Evolutionary conservation across 2,888 invertebrate genomes (phyloP).

Genomic region (Rotaria macrura): DNA sequence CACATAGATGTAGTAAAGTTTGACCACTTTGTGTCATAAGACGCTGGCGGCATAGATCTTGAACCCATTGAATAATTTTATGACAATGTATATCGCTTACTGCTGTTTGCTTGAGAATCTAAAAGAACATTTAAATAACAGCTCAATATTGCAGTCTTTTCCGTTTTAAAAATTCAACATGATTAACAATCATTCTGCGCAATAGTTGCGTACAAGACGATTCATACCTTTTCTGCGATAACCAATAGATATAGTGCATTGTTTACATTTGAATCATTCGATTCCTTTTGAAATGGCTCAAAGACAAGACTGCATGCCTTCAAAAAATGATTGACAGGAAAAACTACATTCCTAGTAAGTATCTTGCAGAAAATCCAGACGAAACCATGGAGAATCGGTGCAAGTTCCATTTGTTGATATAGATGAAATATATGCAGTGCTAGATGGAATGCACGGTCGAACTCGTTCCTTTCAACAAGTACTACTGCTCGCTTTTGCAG

Average conservation of each 20-base stretch:
- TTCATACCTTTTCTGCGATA: neutral
- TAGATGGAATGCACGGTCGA: neutral
- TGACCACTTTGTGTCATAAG: neutral
- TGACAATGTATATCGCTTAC: neutral
- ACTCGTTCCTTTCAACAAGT: neutral
- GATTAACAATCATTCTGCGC: no score
- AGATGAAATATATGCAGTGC: neutral
- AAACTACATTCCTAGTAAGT: neutral
- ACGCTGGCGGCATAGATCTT: neutral
- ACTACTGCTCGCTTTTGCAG: neutral
- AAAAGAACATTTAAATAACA: neutral
- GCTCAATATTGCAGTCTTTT: neutral
- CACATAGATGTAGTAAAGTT: neutral
- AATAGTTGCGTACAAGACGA: no score
- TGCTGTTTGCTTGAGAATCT: neutral
- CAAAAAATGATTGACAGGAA: neutral
- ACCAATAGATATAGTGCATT: neutral
- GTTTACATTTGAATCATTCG: neutral
- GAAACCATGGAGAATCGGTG: neutral
- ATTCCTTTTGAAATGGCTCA: neutral
- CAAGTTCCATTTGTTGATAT: neutral
- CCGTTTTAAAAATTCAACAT: no score
- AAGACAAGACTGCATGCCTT: neutral
- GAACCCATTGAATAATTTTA: neutral
- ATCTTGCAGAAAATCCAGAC: neutral